phyloP scores from a whole-genome alignment of 1,140 invertebrate genomes.

The Aphaenogaster ashmeadi region DNA sequence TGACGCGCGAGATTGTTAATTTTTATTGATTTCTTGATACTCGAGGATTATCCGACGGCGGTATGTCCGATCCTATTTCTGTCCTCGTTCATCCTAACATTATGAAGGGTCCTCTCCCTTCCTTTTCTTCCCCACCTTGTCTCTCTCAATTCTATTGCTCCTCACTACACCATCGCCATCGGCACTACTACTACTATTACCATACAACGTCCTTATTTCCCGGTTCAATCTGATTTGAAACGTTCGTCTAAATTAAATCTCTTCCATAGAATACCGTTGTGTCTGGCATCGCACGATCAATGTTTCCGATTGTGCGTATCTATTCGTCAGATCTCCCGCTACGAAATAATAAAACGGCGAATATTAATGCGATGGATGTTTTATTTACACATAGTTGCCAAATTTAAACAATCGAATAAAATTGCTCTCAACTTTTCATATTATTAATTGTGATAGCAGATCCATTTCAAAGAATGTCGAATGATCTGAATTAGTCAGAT shows the following conservation, averaged over 20 bases:
- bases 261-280: constrained; percentile 59
- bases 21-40: not conserved
- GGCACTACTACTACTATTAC: constrained; percentile 25
- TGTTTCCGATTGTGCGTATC: constrained; percentile 62
- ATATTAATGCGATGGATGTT: constrained; percentile 48
- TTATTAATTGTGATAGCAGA: not conserved
- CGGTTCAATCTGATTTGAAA: constrained; percentile 71
- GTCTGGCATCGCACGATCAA: constrained; percentile 68
- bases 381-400: constrained; percentile 3
- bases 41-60: not conserved
- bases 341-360: constrained; percentile 31
- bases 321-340: constrained; percentile 40
- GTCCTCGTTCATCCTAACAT: constrained; percentile 8
- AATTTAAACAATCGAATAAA: constrained; percentile 20
- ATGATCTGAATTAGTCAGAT: not conserved
- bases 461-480: not conserved
- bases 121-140: constrained; percentile 19
- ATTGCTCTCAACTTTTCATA: not conserved
- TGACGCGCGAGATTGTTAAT: constrained; percentile 21
- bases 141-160: constrained; percentile 30
- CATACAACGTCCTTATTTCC: constrained; percentile 46
- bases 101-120: constrained; percentile 11
- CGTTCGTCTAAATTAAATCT: constrained; percentile 72
- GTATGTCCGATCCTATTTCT: constrained; percentile 21
- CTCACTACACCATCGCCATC: not conserved